Evolutionary conservation across 2,113 vertebrate species (phyloP).

Genomic region (Prolemur simus): DNA sequence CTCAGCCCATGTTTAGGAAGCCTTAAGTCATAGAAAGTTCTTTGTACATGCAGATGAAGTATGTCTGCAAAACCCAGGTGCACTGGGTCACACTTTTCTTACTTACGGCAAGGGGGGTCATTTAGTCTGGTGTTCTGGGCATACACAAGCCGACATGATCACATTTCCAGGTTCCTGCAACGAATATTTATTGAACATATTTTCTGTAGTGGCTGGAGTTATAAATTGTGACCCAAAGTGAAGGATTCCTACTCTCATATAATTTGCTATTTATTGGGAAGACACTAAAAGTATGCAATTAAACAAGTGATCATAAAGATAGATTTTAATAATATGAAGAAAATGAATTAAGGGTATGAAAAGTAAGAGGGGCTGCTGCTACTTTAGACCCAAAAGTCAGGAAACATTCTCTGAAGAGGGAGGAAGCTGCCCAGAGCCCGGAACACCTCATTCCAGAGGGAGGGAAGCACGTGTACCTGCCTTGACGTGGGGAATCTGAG

Average conservation of each 20-base stretch:
- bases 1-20: background rate
- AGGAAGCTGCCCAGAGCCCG: background rate
- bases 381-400: background rate
- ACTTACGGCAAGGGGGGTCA: background rate
- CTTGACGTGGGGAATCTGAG: background rate
- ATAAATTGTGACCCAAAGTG: background rate
- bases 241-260: background rate
- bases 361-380: background rate
- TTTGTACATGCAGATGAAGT: background rate
- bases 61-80: background rate
- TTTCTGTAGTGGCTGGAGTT: background rate
- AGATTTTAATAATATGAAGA: background rate
- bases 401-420: background rate
- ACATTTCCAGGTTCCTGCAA: background rate
- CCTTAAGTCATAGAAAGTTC: background rate
- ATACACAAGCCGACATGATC: background rate
- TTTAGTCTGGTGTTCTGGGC: background rate
- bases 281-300: background rate
- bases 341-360: background rate
- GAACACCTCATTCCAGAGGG: background rate
- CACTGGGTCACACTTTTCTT: background rate
- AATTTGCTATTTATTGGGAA: background rate
- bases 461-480: fast-evolving
- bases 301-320: background rate
- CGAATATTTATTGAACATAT: background rate